phyloP scores from a whole-genome alignment of 2,113 vertebrate genomes.

The Setophaga kirtlandii region DNA sequence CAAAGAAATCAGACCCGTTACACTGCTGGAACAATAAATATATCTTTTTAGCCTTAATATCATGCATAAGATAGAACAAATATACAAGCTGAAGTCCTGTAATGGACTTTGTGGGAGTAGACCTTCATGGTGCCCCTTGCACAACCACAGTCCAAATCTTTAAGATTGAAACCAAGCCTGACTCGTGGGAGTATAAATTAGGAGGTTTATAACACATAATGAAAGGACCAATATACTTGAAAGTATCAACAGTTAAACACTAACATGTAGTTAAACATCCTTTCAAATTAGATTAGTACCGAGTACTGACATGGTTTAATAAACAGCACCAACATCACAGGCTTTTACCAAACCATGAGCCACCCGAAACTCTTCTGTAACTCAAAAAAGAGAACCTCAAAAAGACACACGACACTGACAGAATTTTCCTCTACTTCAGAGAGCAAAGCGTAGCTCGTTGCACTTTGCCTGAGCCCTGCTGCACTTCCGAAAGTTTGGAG shows the following conservation, averaged over 20 bases:
- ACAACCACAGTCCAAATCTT: not conserved
- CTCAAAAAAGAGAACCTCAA: not conserved
- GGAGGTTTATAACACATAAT: accelerated
- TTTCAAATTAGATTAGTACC: too few species aligned
- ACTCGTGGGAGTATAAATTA: not conserved
- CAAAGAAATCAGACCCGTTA: not conserved
- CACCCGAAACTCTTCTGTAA: not conserved
- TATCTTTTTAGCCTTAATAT: not conserved
- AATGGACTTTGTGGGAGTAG: not conserved
- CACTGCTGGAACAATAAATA: not conserved
- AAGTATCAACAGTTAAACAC: not conserved
- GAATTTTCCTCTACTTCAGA: accelerated
- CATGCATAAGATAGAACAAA: not conserved
- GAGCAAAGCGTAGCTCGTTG: accelerated
- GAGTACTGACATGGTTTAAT: not conserved
- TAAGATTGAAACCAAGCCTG: not conserved
- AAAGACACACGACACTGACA: accelerated
- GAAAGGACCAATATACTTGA: not conserved
- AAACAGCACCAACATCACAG: not conserved
- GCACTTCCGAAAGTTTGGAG: accelerated
- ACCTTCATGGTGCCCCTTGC: not conserved
- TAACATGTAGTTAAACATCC: accelerated
- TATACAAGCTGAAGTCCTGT: not conserved
- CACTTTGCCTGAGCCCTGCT: accelerated
- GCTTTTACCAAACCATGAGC: not conserved